These are phyloP conservation scores for Pomatorhinus ruficollis DNA, from an alignment of 2,113 vertebrate species.

Conservation along the genomic window DNA sequence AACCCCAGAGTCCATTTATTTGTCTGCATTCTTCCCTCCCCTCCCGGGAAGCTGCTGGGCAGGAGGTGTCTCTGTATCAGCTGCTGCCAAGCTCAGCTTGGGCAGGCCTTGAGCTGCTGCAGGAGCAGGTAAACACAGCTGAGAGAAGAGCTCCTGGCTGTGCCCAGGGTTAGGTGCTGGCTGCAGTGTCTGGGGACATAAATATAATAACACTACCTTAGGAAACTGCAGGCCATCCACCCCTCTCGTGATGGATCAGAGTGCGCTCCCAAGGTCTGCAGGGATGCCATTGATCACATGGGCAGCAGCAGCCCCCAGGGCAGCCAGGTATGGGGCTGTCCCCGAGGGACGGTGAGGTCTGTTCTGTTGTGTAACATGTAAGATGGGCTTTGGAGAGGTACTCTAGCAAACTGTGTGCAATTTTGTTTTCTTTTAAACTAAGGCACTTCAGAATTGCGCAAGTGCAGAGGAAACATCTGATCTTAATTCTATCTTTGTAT, in stretches of 20 bases:
- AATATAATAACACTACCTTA: neutral
- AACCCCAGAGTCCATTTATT: neutral
- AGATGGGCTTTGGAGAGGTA: neutral
- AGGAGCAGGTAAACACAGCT: neutral
- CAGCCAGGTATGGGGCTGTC: neutral
- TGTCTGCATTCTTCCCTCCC: neutral
- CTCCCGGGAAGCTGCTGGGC: neutral
- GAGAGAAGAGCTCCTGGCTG: neutral
- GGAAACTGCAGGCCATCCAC: neutral
- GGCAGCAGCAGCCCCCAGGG: neutral
- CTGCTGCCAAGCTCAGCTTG: neutral
- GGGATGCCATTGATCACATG: rapidly evolving
- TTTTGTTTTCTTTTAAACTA: neutral
- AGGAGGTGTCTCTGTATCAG: neutral
- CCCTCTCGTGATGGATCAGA: neutral
- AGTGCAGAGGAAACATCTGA: neutral
- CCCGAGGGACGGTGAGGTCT: neutral
- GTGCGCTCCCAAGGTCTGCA: neutral
- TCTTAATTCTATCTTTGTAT: neutral
- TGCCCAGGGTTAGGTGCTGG: neutral
- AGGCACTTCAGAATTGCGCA: neutral
- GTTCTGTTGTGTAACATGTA: neutral
- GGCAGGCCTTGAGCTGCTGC: neutral
- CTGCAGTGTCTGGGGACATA: neutral
- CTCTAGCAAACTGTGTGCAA: neutral